phyloP scores from a whole-genome alignment of 2,113 vertebrate genomes.

The Nothoprocta pentlandii region DNA sequence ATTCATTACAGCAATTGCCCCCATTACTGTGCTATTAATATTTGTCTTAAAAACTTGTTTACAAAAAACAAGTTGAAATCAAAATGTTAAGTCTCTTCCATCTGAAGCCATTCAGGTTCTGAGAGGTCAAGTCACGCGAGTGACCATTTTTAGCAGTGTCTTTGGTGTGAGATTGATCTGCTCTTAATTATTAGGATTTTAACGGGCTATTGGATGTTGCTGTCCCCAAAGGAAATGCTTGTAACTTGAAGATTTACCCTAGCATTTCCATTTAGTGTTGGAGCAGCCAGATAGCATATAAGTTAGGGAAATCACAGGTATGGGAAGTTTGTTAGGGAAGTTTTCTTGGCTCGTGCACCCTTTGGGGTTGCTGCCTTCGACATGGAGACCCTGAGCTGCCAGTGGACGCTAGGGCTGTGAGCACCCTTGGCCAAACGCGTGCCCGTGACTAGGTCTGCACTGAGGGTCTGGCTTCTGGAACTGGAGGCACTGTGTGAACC shows the following conservation, averaged over 20 bases:
- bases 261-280: background rate
- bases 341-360: background rate
- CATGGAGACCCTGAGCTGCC: background rate
- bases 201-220: background rate
- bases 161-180: background rate
- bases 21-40: slow-evolving; percentile 67
- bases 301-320: background rate
- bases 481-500: background rate
- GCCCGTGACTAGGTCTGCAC: rapidly evolving
- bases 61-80: background rate
- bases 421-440: background rate
- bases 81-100: slow-evolving; percentile 6
- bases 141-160: background rate
- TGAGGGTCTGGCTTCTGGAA: background rate
- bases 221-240: background rate
- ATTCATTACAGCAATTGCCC: slow-evolving; percentile 65
- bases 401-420: background rate
- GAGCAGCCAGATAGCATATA: background rate
- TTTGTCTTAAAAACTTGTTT: slow-evolving; percentile 29
- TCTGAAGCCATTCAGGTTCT: slow-evolving; percentile 25
- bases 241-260: background rate
- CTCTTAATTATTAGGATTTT: background rate
- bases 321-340: background rate
- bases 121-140: background rate
- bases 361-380: background rate